These are phyloP conservation scores for Scomberomorus guttatus DNA, from an alignment of 2,797 vertebrate species.

Conservation along the genomic window DNA sequence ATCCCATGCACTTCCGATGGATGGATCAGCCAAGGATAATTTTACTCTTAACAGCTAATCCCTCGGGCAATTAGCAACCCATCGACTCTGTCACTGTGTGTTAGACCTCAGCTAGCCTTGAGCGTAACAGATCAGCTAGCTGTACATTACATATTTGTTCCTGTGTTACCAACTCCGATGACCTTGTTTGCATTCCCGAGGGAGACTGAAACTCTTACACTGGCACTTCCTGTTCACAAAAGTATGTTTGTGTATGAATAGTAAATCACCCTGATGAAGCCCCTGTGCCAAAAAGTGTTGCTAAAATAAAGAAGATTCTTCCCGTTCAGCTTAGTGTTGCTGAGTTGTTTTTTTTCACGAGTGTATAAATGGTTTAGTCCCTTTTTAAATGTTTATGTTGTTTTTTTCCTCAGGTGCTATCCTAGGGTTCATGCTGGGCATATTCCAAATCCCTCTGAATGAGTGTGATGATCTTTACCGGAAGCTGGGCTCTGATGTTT, in stretches of 20 bases:
- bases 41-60: conserved; percentile 31
- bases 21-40: conserved; percentile 25
- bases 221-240: conserved; percentile 12
- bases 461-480: conserved; percentile 96
- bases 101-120: background rate
- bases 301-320: too few relatives aligned
- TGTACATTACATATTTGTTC: background rate
- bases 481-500: conserved; percentile 94
- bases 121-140: conserved; percentile 5
- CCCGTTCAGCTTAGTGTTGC: too few relatives aligned
- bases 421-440: conserved; percentile 95
- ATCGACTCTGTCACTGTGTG: background rate
- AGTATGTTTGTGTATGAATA: background rate
- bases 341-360: too few relatives aligned
- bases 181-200: conserved; percentile 2
- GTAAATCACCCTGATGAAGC: too few relatives aligned
- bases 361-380: background rate
- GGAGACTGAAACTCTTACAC: conserved; percentile 1
- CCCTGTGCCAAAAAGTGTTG: too few relatives aligned
- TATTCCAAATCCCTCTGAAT: conserved; percentile 92
- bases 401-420: conserved; percentile 89
- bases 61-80: background rate
- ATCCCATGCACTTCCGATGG: conserved; percentile 19
- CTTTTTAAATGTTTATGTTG: conserved; percentile 25
- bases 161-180: conserved; percentile 12